phyloP scores from a whole-genome alignment of 2,113 vertebrate species.

The Zosterops lateralis region DNA sequence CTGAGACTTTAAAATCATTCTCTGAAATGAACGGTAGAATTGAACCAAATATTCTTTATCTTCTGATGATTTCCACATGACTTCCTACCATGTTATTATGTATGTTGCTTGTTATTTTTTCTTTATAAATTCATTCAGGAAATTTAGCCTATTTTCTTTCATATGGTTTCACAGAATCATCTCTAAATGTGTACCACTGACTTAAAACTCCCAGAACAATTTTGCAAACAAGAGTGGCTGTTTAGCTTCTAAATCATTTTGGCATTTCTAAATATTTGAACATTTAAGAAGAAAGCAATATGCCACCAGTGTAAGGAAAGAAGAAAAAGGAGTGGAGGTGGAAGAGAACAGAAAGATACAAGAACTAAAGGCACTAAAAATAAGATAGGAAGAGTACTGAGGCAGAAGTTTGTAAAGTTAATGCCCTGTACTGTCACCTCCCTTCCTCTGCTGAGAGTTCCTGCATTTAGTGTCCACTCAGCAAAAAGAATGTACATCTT shows the following conservation, averaged over 20 bases:
- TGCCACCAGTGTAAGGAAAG: neutral
- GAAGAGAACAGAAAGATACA: neutral
- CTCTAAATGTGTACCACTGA: neutral
- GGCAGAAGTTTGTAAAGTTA: neutral
- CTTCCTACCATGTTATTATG: neutral
- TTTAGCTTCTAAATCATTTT: neutral
- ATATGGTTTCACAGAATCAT: neutral
- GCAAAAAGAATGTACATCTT: neutral
- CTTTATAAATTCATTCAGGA: neutral
- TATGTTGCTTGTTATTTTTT: neutral
- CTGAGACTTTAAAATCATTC: neutral
- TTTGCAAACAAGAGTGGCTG: neutral
- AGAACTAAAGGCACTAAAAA: constrained; percentile 15
- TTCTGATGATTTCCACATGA: neutral
- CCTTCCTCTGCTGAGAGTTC: neutral
- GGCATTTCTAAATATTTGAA: neutral
- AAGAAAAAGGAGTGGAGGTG: neutral
- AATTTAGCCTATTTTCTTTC: neutral
- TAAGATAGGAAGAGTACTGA: neutral
- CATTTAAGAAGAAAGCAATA: neutral
- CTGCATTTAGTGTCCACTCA: neutral
- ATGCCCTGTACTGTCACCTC: neutral
- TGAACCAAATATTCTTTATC: neutral
- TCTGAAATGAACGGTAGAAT: neutral
- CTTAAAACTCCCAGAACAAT: neutral